Evolutionary conservation across 2,797 vertebrate species (phyloP), one percentile per base, ranked within the genome.

Genomic region (Rhyacichthys aspro): DNA sequence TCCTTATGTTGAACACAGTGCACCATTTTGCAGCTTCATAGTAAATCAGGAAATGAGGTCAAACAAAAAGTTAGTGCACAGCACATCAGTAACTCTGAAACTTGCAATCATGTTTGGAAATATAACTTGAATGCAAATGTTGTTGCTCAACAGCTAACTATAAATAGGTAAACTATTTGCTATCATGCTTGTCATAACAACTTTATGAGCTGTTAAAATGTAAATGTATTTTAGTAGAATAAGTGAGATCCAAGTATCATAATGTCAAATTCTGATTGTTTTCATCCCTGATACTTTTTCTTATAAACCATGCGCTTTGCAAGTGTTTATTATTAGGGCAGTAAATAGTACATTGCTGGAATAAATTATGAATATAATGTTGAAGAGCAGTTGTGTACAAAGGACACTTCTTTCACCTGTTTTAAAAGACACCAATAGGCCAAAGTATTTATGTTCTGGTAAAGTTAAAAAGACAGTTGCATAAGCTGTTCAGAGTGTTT

Each of bases 401-500:
- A 39, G 39, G 37, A 49, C 16, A 38, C 55, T 72, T 55, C 63
- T 76, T 81, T 85, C 69, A 81, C 74, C 65, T 61, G 66, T 78
- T 73, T 50, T 11, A 48, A 80, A n/a, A 76, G 87, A 86, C 78
- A 84, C 86, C 84, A 84, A 74, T 75, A 49, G 69, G 74, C 47
- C 42, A 52, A 78, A 68, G 76, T 89, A 88, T 87, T 84, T 88
- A 67, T 85, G 86, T 83, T 81, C 85, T 77, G 49, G 67, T 74
- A 0, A 65, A 86, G 79, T 85, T 80, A 82, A 88, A 89, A 83
- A 86, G 80, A 73, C 72, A 79, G 81, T 91, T 91, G 84, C 74
- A 75, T 89, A 91, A 91, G 80, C 75, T 63, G 43, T 83, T 68
- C 83, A 80, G 72, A 78, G 72, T 79, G 74, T 89, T 88, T 90